phyloP scores from a whole-genome alignment of 1,140 invertebrate species.

The Pissodes strobi region DNA sequence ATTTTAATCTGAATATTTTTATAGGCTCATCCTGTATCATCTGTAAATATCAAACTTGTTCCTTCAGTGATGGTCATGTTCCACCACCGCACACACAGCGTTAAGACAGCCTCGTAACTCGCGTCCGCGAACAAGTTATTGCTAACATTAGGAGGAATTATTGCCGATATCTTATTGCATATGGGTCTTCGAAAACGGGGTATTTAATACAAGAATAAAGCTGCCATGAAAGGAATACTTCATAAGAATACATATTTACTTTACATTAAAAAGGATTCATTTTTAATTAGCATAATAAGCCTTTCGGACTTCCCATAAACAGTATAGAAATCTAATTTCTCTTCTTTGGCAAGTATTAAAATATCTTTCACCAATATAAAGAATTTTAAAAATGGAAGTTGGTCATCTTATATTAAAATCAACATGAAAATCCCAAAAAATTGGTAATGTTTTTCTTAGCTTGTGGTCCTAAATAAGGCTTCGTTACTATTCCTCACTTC shows the following conservation, averaged over 20 bases:
- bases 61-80: slow-evolving; percentile 19
- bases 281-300: too few relatives aligned
- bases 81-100: slow-evolving; percentile 37
- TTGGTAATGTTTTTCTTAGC: too few relatives aligned
- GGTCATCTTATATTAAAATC: too few relatives aligned
- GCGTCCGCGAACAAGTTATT: slow-evolving; percentile 31
- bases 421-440: too few relatives aligned
- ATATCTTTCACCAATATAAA: too few relatives aligned
- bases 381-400: too few relatives aligned
- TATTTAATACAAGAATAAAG: slow-evolving; percentile 9
- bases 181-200: slow-evolving; percentile 7
- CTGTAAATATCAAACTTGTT: slow-evolving; percentile 3
- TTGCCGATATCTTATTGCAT: slow-evolving; percentile 40
- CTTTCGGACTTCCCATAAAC: too few relatives aligned
- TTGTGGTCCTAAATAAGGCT: too few relatives aligned
- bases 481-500: too few relatives aligned
- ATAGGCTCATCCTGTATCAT: neutral
- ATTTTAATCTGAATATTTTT: too few relatives aligned
- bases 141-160: slow-evolving; percentile 37
- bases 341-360: too few relatives aligned
- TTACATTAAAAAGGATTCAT: neutral
- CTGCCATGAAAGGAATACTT: neutral
- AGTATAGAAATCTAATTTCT: too few relatives aligned
- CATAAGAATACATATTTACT: neutral
- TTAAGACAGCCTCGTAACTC: slow-evolving; percentile 33